phyloP scores from a whole-genome alignment of 2,113 vertebrate species.

The Paraplagusia blochii region DNA sequence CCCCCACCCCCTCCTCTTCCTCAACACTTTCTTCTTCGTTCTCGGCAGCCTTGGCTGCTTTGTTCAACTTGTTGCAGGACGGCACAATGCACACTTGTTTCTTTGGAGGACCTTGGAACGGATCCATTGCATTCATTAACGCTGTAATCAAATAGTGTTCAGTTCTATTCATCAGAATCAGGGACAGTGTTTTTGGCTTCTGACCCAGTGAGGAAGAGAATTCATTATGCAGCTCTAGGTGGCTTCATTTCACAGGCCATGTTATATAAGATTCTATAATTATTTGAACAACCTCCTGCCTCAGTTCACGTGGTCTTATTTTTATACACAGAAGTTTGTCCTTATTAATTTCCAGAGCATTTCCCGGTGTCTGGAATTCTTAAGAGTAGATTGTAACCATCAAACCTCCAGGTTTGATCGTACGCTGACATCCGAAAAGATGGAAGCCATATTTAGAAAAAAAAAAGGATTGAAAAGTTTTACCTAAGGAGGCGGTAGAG shows the following conservation, averaged over 20 bases:
- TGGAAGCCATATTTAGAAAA: not conserved
- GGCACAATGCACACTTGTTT: slow-evolving; percentile 31
- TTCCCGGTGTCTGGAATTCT: too few species aligned
- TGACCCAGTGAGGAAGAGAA: not conserved
- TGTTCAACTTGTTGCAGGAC: slow-evolving; percentile 26
- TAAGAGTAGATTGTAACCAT: too few species aligned
- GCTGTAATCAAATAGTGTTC: slow-evolving; percentile 32
- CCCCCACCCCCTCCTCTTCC: slow-evolving; percentile 16
- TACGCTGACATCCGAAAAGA: not conserved
- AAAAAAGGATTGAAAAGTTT: not conserved
- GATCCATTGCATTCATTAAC: slow-evolving; percentile 40
- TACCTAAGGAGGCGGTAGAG: not conserved
- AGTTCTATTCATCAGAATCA: slow-evolving; percentile 32
- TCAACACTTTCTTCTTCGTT: slow-evolving; percentile 28
- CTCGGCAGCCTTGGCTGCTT: slow-evolving; percentile 17
- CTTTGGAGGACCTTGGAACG: slow-evolving; percentile 17
- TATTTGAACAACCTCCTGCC: not conserved
- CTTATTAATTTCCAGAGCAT: not conserved
- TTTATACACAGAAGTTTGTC: not conserved
- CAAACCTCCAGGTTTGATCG: not conserved
- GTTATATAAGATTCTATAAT: not conserved
- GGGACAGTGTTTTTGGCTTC: slow-evolving; percentile 12
- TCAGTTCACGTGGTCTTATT: not conserved
- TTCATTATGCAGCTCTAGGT: not conserved
- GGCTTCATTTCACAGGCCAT: not conserved